phyloP scores from a whole-genome alignment of 2,113 vertebrate species.

The Caranx ignobilis region DNA sequence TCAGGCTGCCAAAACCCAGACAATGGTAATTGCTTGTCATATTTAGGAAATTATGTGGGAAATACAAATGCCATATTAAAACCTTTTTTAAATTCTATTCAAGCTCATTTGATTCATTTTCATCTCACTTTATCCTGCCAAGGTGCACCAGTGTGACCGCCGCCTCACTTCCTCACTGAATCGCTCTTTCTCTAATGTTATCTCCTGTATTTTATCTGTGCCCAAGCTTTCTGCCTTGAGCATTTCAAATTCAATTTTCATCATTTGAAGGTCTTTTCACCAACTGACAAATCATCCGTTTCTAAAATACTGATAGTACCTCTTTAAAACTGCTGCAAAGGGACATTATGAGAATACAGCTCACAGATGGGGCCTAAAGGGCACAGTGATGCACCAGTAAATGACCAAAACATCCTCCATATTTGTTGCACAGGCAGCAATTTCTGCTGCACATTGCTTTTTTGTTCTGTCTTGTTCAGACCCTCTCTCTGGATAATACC shows the following conservation, averaged over 20 bases:
- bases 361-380: background rate
- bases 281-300: conserved; percentile 17
- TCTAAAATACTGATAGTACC: conserved; percentile 17
- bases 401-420: background rate
- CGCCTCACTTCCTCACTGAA: conserved; percentile 10
- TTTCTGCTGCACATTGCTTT: background rate
- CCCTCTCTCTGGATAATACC: background rate
- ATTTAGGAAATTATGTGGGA: conserved; percentile 63
- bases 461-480: background rate
- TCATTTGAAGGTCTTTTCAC: conserved; percentile 2
- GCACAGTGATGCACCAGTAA: background rate
- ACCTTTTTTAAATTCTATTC: conserved; percentile 40
- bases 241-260: conserved; percentile 15
- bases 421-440: background rate
- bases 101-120: conserved; percentile 53
- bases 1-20: conserved; percentile 68
- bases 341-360: conserved; percentile 4
- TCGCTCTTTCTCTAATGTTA: conserved; percentile 33
- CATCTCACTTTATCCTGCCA: conserved; percentile 28
- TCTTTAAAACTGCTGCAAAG: conserved; percentile 2
- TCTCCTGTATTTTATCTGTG: conserved; percentile 33
- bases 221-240: background rate
- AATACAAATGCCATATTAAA: conserved; percentile 63
- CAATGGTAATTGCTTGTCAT: conserved; percentile 77
- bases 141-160: conserved; percentile 9